Conservation (phyloP, 2,797 vertebrate species). For the Melanitta fusca region DNA sequence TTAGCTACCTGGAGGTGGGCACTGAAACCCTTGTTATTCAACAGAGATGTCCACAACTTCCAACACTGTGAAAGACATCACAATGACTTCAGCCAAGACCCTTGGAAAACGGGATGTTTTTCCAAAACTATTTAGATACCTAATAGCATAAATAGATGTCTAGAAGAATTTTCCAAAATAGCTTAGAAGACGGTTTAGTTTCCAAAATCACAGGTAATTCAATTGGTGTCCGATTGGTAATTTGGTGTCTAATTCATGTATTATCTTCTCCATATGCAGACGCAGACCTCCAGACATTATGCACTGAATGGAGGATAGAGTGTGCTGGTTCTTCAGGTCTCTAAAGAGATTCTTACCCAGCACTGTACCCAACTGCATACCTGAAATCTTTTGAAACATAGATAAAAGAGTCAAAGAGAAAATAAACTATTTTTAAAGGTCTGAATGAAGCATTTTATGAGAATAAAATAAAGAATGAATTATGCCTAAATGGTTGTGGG, state of each 20-base stretch:
- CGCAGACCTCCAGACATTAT: not conserved
- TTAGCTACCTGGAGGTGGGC: not conserved
- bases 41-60: not conserved
- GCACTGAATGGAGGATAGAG: not conserved
- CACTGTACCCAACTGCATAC: not conserved
- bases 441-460: conserved; percentile 8
- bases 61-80: not conserved
- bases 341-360: conserved; percentile 7
- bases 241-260: not conserved
- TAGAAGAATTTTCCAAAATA: not conserved
- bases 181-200: not conserved
- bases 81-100: not conserved
- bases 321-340: not conserved
- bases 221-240: not conserved
- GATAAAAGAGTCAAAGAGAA: not conserved
- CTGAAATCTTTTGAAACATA: not conserved
- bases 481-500: not conserved
- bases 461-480: conserved; percentile 23
- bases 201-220: not conserved
- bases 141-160: not conserved
- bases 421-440: not conserved
- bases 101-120: not conserved
- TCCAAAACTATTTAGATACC: not conserved
- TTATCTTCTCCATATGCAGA: not conserved
- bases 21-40: not conserved